Percentiles rank a stretch among this genome's conserved stretches.
phyloP scores from a whole-genome alignment of 2,797 vertebrate species.

The Chelidonichthys spinosus region DNA sequence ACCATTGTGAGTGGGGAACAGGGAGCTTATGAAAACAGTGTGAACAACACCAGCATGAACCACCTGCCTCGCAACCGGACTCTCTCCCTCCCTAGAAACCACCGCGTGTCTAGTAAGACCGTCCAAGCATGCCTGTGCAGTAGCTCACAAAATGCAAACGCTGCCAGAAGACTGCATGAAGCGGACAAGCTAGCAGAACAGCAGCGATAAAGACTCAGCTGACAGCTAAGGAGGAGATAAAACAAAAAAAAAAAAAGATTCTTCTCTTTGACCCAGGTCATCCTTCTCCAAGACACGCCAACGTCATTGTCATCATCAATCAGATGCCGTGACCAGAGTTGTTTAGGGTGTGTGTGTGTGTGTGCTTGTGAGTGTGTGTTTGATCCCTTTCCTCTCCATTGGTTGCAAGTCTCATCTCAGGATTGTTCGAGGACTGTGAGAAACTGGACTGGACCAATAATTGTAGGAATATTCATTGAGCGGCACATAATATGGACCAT shows the following conservation, averaged over 20 bases:
- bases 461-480: slow-evolving; percentile 62
- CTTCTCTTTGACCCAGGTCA: slow-evolving; percentile 41
- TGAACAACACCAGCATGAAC: slow-evolving; percentile 89
- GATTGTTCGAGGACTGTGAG: slow-evolving; percentile 73
- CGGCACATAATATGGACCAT: slow-evolving; percentile 65
- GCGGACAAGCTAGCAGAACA: slow-evolving; percentile 48
- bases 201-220: slow-evolving; percentile 35
- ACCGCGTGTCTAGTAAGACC: slow-evolving; percentile 30
- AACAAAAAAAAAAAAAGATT: slow-evolving; percentile 8
- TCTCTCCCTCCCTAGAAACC: slow-evolving; percentile 13
- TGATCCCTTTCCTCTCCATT: slow-evolving; percentile 57
- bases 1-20: slow-evolving; percentile 31
- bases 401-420: slow-evolving; percentile 83
- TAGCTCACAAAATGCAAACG: slow-evolving; percentile 52
- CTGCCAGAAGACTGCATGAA: slow-evolving; percentile 75
- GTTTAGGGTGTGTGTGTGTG: slow-evolving; percentile 42
- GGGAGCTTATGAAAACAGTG: slow-evolving; percentile 66
- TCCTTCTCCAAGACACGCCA: slow-evolving; percentile 45
- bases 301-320: slow-evolving; percentile 60
- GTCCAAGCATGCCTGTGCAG: slow-evolving; percentile 71
- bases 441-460: slow-evolving; percentile 75
- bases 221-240: slow-evolving; percentile 18
- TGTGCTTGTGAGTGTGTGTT: slow-evolving; percentile 15
- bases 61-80: slow-evolving; percentile 60
- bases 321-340: slow-evolving; percentile 58